Base-by-base conservation (phyloP, 2,888 invertebrate genomes). In the Rotaria macrura region DNA sequence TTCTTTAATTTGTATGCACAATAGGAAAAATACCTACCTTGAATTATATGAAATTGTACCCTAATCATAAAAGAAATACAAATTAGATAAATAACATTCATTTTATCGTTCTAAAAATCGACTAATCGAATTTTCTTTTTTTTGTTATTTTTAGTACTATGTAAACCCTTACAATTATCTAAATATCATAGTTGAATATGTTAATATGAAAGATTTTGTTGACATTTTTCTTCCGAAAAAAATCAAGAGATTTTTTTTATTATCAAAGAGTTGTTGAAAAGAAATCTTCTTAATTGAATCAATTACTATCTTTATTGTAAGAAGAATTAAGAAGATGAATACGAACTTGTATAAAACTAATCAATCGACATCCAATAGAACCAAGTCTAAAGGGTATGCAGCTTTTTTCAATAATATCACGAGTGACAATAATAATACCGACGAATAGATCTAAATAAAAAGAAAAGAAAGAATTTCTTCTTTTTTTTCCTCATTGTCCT, bases 331-430 rank as follows among this genome's bases (percentile, higher is more conserved):
- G n/a, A 79, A 5, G 25, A 79, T 25, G 43, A 79, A 43, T 43
- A 79, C 40, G 10, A 43, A 79, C 79, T 43, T 79, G 79, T 79
- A 79, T 79, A n/a, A 79, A 79, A 79, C 79, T 79, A 17, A 79
- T 79, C 43, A 79, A 14, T 43, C 79, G 79, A 79, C 79, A 79
- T 43, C 79, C 79, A n/a, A 79, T 40, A 43, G 43, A 10, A 5
- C 79, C 79, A 12, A 79, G 79, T n/a, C 17, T 9, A 23, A 79
- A 79, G 25, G 79, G 79, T 40, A 79, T 79, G 43, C 79, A 79
- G 20, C 79, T 79, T 79, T 79, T 79, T 79, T 79, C 79, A 79
- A 79, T 79, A n/a, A 79, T 79, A 79, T 79, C 79, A 43, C 79
- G 40, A 12, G 79, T 79, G n/a, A 79, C 79, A 43, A 79, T 40